A percentile compares a stretch with the other conserved stretches of the same genome.
phyloP scores from a whole-genome alignment of 2,113 vertebrate species.

The Gavia stellata region DNA sequence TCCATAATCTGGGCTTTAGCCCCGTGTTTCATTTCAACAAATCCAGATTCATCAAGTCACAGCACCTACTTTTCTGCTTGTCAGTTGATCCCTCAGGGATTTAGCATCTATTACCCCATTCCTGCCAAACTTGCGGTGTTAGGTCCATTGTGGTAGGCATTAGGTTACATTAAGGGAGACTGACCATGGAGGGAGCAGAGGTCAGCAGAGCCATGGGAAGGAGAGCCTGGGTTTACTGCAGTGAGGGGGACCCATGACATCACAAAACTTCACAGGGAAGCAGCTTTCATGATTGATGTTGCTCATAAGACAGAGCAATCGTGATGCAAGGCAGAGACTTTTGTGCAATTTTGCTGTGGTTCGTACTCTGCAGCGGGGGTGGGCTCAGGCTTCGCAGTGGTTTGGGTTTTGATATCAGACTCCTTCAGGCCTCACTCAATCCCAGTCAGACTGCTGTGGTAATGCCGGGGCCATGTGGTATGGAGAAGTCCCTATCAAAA shows the following conservation, averaged over 20 bases:
- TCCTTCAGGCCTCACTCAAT: not conserved
- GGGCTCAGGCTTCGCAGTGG: not conserved
- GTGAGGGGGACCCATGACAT: not conserved
- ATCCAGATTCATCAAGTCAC: not conserved
- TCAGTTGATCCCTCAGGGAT: accelerated
- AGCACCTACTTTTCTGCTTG: not conserved
- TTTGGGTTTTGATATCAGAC: not conserved
- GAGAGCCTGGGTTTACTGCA: not conserved
- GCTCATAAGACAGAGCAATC: not conserved
- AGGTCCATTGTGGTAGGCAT: not conserved
- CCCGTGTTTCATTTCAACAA: not conserved
- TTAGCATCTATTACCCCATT: not conserved
- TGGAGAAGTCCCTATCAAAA: not conserved
- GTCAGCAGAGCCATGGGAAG: not conserved
- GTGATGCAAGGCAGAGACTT: not conserved
- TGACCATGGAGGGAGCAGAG: not conserved
- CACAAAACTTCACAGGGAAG: not conserved
- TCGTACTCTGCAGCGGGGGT: not conserved
- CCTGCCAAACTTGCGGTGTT: not conserved
- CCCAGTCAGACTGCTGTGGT: not conserved
- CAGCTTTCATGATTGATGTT: not conserved
- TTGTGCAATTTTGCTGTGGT: not conserved
- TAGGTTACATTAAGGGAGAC: not conserved
- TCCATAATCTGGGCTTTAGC: not conserved
- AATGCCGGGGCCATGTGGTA: not conserved